Percentiles rank a stretch among this genome's conserved stretches.
These are phyloP conservation scores for Neomicropteryx cornuta DNA, from an alignment of 1,140 invertebrate species.

Conservation along the genomic window DNA sequence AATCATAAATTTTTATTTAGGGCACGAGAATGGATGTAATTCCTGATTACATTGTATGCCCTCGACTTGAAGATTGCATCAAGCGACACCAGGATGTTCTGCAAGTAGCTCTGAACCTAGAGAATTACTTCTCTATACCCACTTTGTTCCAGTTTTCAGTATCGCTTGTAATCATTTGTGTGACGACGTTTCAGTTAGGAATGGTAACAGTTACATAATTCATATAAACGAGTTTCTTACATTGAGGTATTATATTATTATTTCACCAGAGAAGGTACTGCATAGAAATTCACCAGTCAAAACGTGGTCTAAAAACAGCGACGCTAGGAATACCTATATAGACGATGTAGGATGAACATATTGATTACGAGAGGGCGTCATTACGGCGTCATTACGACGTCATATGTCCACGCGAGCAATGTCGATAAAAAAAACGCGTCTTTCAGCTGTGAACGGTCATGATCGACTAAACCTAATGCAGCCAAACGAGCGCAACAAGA, in stretches of 20 bases:
- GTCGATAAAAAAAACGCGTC: too few species aligned
- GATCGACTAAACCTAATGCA: too few species aligned
- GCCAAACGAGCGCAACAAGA: too few species aligned
- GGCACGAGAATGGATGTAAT: background rate
- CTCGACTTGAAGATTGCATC: constrained; percentile 19
- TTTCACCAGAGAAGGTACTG: background rate
- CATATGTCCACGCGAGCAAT: too few species aligned
- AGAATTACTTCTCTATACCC: constrained; percentile 31
- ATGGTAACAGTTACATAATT: constrained; percentile 22
- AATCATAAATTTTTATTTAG: background rate
- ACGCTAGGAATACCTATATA: background rate
- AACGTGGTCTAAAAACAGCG: background rate
- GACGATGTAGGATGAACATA: background rate
- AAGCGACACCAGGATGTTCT: constrained; percentile 25
- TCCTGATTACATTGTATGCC: background rate
- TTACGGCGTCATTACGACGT: background rate
- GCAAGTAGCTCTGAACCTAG: constrained; percentile 23
- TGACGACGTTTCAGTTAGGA: constrained; percentile 37
- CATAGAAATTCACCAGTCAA: background rate
- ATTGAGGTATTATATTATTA: background rate
- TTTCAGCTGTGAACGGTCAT: too few species aligned
- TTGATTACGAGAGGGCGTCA: constrained; percentile 5
- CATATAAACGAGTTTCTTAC: background rate
- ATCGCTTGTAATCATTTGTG: constrained; percentile 40
- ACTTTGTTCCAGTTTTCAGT: constrained; percentile 38